A percentile compares a stretch with the other conserved stretches of the same genome.
Conservation (phyloP, 2,888 invertebrate species). For the Cantharis nigra region DNA sequence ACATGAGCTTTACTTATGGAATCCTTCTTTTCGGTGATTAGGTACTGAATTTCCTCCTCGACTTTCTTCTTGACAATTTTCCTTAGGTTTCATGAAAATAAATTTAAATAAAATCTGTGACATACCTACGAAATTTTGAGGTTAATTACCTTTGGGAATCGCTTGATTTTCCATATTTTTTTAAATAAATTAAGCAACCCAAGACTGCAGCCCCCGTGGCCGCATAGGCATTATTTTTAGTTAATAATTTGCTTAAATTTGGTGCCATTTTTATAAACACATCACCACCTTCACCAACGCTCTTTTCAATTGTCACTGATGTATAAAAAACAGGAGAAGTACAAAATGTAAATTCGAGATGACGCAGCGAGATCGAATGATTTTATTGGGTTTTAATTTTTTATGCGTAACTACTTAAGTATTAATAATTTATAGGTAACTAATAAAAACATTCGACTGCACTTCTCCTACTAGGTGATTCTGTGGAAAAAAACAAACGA, state of each 20-base stretch:
- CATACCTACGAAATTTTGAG: neutral
- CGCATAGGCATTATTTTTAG: slow-evolving; percentile 66
- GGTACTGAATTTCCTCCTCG: slow-evolving; percentile 77
- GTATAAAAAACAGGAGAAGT: neutral
- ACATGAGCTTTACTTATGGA: slow-evolving; percentile 73
- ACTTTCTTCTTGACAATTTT: slow-evolving; percentile 60
- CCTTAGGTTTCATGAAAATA: slow-evolving; percentile 42
- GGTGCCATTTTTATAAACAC: slow-evolving; percentile 67
- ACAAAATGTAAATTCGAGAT: neutral
- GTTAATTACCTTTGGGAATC: slow-evolving; percentile 42
- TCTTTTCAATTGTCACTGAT: neutral
- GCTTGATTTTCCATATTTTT: slow-evolving; percentile 58
- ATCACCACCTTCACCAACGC: neutral
- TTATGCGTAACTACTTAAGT: neutral
- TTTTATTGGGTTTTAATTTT: neutral
- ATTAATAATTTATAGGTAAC: neutral
- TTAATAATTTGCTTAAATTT: slow-evolving; percentile 74
- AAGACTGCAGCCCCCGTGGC: slow-evolving; percentile 68
- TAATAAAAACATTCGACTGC: neutral
- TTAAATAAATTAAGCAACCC: slow-evolving; percentile 62
- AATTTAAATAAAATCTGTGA: slow-evolving; percentile 2
- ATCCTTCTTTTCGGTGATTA: slow-evolving; percentile 72
- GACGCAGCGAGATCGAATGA: neutral
- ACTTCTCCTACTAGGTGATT: neutral
- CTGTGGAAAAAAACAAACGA: too few relatives aligned